Evolutionary conservation across 2,888 invertebrate genomes (phyloP), one percentile per base, ranked within the genome.

Genomic region (Pardosa pseudoannulata): DNA sequence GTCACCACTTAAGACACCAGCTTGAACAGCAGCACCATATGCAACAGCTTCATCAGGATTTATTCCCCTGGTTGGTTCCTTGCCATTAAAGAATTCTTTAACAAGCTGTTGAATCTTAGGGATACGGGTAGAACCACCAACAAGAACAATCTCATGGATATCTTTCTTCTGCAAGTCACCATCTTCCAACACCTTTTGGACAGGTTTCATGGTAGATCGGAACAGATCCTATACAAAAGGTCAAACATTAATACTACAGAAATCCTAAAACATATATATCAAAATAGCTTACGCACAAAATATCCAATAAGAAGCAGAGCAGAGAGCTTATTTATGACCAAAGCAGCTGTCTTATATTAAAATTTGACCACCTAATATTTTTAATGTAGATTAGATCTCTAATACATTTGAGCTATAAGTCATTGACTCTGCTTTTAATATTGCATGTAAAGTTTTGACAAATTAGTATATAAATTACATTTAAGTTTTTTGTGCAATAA

Each of bases 41-140:
- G 98, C 98, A 82, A 99, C 99, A 90, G 99, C 99, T 92, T 99
- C 99, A 92, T 99, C 99, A 75, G 99, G 99, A 92, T 99, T 99
- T 92, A 99, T 98, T 89, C 98, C 98, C 91, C 98, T 94, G 78
- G 97, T 97, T 88, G 98, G 98, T 93, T 99, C 99, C 93, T 99
- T 99, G 90, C 98, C 98, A 89, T 96, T 95, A 93, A 99, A 99
- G 94, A 96, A 98, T 73, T 93, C 93, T 87, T 92, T 92, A 50
- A 93, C 92, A 41, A 93, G 91, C 89, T 93, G 92, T 89, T 93
- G 99, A 32, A 99, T 96, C 92, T 99, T 99, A 79, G 99, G 99
- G 90, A 99, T 99, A 93, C 99, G 96, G 16, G 99, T 99, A 9
- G 98, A 98, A 89, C 99, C 99, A 91, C 99, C 99, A 74, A 99